These are phyloP conservation scores for Heliothis virescens DNA, from an alignment of 1,140 invertebrate genomes.

Conservation along the genomic window DNA sequence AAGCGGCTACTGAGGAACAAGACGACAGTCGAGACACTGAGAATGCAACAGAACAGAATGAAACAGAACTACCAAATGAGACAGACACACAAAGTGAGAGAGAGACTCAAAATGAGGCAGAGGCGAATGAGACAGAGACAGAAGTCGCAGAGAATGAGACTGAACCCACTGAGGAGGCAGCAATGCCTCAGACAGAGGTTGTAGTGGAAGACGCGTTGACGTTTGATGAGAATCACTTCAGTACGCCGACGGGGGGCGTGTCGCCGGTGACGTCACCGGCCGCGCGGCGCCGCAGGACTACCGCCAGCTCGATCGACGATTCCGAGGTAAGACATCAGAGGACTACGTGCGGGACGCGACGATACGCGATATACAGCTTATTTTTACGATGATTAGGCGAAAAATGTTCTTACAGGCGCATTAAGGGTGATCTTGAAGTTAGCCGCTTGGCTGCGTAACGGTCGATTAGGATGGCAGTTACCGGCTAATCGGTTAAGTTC, in stretches of 20 bases:
- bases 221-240: conserved; percentile 84
- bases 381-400: background rate
- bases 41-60: background rate
- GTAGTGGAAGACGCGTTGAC: conserved; percentile 68
- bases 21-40: conserved; percentile 1
- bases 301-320: conserved; percentile 71
- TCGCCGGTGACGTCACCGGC: conserved; percentile 65
- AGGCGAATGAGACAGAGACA: conserved; percentile 1
- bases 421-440: background rate
- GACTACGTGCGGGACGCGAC: conserved; percentile 60
- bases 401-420: background rate
- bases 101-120: background rate
- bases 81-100: background rate
- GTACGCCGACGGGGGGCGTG: conserved; percentile 74
- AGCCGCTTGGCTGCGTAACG: no score
- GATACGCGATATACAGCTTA: conserved; percentile 12
- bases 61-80: background rate
- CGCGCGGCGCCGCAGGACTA: conserved; percentile 62
- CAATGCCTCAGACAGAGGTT: conserved; percentile 24
- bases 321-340: conserved; percentile 76
- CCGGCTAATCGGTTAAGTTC: no score
- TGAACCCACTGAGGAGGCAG: background rate
- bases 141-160: conserved; percentile 5
- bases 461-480: no score
- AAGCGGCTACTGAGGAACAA: background rate